Evolutionary conservation across 2,888 invertebrate species (phyloP), one percentile per base, ranked within the genome.

Genomic region (Euzetes globulus): DNA sequence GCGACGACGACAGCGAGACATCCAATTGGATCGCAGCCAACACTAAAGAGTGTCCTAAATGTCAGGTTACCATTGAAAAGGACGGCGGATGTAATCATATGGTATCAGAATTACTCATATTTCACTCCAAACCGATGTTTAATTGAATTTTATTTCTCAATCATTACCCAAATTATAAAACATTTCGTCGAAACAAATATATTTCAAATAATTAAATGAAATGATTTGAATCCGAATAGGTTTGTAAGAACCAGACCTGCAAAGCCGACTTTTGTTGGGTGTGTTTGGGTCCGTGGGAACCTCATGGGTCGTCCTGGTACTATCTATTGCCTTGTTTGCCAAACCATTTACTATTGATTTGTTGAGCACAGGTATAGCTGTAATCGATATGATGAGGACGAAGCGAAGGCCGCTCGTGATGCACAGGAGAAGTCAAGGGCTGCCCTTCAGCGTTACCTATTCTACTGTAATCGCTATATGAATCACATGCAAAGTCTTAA

Each of bases 81-180:
- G 95, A 98, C 84, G 98, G 98, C 77, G 98, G 98, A 71, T 99
- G 98, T 84, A 99, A 99, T 85, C 98, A 99, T 85, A 98, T 99
- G 97, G 91, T 92, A 52, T 17, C 25, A 11, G 9, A 11, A 11
- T 55, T 55, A 1, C 55, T 25, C 6, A 22, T 50, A 52, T 50
- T 19, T 33, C 33, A 17, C 37, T 58, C n/a, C 58, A 58, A 58
- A 58, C 27, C 19, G 19, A 11, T 52, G n/a, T 58, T 27, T 25
- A 1, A 58, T 58, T 58, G 3, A 25, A 58, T 27, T 58, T 3
- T 2, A 4, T 58, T 58, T 58, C 6, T 17, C 1, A 50, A 50
- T 50, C n/a, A 50, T n/a, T 50, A 2, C 7, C n/a, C n/a, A n/a
- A 50, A 19, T 55, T 15, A 58, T 17, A 58, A 58, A 7, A 58